A percentile compares a stretch with the other conserved stretches of the same genome.
These are phyloP conservation scores for Plagodis pulveraria DNA, from an alignment of 2,888 invertebrate genomes.

Conservation along the genomic window DNA sequence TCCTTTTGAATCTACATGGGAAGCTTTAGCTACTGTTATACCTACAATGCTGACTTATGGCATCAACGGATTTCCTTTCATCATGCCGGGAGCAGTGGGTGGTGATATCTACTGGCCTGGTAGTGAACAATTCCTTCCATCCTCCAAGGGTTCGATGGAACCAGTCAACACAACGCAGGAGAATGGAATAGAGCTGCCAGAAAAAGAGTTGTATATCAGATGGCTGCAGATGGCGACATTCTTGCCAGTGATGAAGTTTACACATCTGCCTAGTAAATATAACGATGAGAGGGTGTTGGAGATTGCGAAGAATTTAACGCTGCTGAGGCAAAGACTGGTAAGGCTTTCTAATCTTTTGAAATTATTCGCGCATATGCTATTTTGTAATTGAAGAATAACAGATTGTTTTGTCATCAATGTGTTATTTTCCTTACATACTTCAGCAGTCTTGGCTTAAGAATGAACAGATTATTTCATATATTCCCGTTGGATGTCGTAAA, in stretches of 20 bases:
- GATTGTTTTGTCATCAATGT: too few relatives aligned
- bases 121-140: slow-evolving; percentile 81
- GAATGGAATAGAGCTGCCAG: slow-evolving; percentile 85
- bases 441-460: too few relatives aligned
- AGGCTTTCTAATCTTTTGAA: not conserved
- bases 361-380: too few relatives aligned
- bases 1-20: slow-evolving; percentile 95
- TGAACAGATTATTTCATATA: too few relatives aligned
- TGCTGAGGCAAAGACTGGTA: slow-evolving; percentile 90
- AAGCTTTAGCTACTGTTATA: slow-evolving; percentile 91
- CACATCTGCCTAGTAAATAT: slow-evolving; percentile 95
- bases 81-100: slow-evolving; percentile 97
- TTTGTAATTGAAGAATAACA: too few relatives aligned
- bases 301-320: slow-evolving; percentile 90
- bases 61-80: slow-evolving; percentile 95
- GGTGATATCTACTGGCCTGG: slow-evolving; percentile 91
- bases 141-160: slow-evolving; percentile 75
- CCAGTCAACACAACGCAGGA: slow-evolving; percentile 64
- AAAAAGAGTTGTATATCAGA: slow-evolving; percentile 93
- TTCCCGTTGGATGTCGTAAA: too few relatives aligned
- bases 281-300: slow-evolving; percentile 91
- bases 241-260: slow-evolving; percentile 96
- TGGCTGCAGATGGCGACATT: slow-evolving; percentile 97
- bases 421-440: too few relatives aligned
- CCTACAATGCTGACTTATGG: slow-evolving; percentile 95